A percentile compares a stretch with the other conserved stretches of the same genome.
These are phyloP conservation scores for Zele albiditarsus DNA, from an alignment of 2,888 invertebrate species.

Conservation along the genomic window DNA sequence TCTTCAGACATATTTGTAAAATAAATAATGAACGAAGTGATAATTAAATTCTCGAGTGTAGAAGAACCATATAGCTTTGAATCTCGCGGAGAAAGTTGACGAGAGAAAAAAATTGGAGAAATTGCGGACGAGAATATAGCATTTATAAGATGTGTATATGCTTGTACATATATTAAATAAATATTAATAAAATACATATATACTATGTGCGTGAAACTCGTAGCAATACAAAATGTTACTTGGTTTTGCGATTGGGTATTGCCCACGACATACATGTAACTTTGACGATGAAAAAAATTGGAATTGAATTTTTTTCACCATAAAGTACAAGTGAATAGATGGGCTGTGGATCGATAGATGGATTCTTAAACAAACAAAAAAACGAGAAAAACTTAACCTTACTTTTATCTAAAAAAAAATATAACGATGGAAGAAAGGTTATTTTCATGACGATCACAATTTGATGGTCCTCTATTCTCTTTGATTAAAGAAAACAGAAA, in stretches of 20 bases:
- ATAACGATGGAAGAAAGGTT: neutral
- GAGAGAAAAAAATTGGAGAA: neutral
- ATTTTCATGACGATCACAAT: conserved; percentile 24
- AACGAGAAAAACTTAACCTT: conserved; percentile 37
- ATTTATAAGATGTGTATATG: conserved; percentile 58
- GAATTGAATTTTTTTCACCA: neutral
- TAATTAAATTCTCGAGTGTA: conserved; percentile 20
- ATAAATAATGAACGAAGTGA: neutral
- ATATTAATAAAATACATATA: conserved; percentile 46
- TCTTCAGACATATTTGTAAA: neutral
- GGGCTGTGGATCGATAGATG: conserved; percentile 54
- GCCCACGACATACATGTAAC: neutral
- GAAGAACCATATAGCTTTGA: neutral
- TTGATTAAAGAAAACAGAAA: conserved; percentile 34
- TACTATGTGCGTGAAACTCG: conserved; percentile 44
- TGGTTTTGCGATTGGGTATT: neutral
- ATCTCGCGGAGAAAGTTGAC: conserved; percentile 25
- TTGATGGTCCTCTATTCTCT: conserved; percentile 39
- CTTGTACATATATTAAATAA: conserved; percentile 60
- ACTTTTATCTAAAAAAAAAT: conserved; percentile 35
- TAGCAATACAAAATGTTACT: conserved; percentile 21
- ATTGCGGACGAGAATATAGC: conserved; percentile 47
- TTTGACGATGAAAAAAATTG: neutral
- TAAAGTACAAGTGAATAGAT: conserved; percentile 22
- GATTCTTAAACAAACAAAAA: conserved; percentile 64